Evolutionary conservation across 2,797 vertebrate genomes (phyloP).

Genomic region (Myotis vivesi): DNA sequence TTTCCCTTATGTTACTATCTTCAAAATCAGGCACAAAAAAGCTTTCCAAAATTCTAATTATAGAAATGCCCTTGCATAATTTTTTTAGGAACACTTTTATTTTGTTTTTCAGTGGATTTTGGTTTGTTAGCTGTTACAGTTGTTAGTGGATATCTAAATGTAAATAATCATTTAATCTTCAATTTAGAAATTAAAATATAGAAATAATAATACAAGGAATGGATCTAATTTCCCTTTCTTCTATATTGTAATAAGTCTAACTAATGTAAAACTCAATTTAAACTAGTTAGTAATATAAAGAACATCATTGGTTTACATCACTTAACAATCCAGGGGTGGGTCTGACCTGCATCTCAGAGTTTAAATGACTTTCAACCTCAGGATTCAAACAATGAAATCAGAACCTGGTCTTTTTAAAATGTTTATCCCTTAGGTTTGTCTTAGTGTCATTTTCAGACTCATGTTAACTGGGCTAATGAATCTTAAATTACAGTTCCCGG

Average conservation of each 20-base stretch:
- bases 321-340: not conserved
- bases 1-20: not conserved
- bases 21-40: not conserved
- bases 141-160: not conserved
- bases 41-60: not conserved
- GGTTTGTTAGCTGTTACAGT: not conserved
- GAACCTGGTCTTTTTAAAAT: not conserved
- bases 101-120: not conserved
- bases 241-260: not conserved
- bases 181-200: not conserved
- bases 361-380: not conserved
- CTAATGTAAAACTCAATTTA: not conserved
- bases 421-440: not conserved
- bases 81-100: not conserved
- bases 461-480: not conserved
- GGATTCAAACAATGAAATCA: not conserved
- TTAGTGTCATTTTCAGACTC: not conserved
- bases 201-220: not conserved
- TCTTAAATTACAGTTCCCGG: not conserved
- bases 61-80: not conserved
- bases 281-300: not conserved
- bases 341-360: not conserved
- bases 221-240: not conserved
- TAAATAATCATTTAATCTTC: not conserved
- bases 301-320: not conserved